Percentiles rank a stretch among this genome's conserved stretches.
phyloP scores from a whole-genome alignment of 2,888 invertebrate genomes.

The Heliconius charithonia region DNA sequence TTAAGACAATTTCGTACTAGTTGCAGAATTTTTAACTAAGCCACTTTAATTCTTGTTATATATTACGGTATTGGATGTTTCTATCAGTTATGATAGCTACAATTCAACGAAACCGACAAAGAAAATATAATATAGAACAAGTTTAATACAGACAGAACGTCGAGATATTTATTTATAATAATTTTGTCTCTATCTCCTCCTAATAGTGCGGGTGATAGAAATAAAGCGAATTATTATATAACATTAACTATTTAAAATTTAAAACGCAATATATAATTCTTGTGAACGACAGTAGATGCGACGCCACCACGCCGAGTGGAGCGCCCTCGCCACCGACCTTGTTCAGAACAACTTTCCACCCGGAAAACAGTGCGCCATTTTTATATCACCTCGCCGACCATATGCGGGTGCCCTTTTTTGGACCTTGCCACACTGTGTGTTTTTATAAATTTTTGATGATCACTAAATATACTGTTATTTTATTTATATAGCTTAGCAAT shows the following conservation, averaged over 20 bases:
- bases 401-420: conserved; percentile 62
- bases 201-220: background rate
- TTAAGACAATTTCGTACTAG: background rate
- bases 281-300: conserved; percentile 23
- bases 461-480: conserved; percentile 2
- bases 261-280: background rate
- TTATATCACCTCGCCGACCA: conserved; percentile 54
- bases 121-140: too few species aligned
- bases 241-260: background rate
- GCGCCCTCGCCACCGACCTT: conserved; percentile 70
- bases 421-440: conserved; percentile 44
- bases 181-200: background rate
- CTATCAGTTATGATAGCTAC: too few species aligned
- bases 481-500: background rate
- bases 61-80: background rate
- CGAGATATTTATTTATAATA: too few species aligned
- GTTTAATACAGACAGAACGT: too few species aligned
- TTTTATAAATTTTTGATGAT: conserved; percentile 31
- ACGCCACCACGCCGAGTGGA: conserved; percentile 57
- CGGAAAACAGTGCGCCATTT: conserved; percentile 65
- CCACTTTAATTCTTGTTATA: too few species aligned
- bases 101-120: too few species aligned
- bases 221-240: background rate
- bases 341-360: conserved; percentile 76
- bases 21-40: background rate